Conservation (phyloP, 2,113 vertebrate genomes). For the Engraulis encrasicolus region DNA sequence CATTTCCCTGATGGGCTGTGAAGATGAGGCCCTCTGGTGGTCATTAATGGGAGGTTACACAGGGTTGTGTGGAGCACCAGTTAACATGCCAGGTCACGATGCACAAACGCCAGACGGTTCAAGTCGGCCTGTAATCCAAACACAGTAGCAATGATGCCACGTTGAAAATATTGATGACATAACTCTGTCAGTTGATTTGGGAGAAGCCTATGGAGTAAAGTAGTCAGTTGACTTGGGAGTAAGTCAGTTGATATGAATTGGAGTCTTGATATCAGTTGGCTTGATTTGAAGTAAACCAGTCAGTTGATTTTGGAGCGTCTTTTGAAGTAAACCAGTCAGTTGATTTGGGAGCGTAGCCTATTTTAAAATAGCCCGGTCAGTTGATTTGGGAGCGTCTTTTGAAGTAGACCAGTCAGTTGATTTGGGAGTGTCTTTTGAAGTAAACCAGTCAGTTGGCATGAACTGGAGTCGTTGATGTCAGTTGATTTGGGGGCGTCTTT, state of each 20-base stretch:
- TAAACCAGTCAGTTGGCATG: no score
- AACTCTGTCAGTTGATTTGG: background rate
- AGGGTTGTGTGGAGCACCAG: background rate
- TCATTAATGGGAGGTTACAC: background rate
- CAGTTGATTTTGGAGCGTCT: background rate
- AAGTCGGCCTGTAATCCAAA: background rate
- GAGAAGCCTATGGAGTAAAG: no score
- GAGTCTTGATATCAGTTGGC: no score
- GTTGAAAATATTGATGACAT: background rate
- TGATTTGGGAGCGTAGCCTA: background rate
- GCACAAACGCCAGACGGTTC: background rate
- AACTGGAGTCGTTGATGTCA: background rate
- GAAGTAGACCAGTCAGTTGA: no score
- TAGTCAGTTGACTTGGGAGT: background rate
- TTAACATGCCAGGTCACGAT: background rate
- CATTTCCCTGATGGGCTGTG: no score
- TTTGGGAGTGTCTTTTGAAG: no score
- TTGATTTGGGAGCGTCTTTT: background rate
- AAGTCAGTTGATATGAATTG: background rate
- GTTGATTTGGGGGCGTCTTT: background rate
- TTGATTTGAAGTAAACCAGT: no score
- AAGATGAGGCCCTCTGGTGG: background rate
- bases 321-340: no score
- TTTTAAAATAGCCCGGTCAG: no score
- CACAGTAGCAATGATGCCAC: no score